Evolutionary conservation across 2,888 invertebrate species (phyloP).

Genomic region (Apamea epomidion): DNA sequence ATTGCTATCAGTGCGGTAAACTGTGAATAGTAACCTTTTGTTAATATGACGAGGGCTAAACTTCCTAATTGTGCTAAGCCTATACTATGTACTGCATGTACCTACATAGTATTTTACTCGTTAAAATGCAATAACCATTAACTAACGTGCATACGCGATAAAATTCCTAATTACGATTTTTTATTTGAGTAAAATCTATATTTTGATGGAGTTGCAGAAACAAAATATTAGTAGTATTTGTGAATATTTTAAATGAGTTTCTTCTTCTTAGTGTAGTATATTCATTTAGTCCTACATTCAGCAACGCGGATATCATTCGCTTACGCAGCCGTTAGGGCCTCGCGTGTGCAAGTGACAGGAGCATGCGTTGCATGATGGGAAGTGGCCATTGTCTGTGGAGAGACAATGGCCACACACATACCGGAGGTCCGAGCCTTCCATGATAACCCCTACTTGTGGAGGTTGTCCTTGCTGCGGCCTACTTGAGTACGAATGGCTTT

Average conservation of each 20-base stretch:
- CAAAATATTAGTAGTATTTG: not conserved
- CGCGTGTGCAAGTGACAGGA: not conserved
- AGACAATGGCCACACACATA: not conserved
- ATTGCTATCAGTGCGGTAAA: not conserved
- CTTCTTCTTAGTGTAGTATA: no score
- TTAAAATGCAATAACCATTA: constrained; percentile 25
- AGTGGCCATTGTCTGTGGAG: not conserved
- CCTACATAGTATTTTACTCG: not conserved
- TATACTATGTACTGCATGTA: not conserved
- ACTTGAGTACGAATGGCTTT: not conserved
- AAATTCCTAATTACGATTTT: constrained; percentile 21
- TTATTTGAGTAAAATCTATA: not conserved
- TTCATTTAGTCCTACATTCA: not conserved
- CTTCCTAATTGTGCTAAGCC: not conserved
- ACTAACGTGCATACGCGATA: constrained; percentile 22
- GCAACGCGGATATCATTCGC: not conserved
- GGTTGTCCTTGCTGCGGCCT: not conserved
- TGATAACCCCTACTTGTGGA: not conserved
- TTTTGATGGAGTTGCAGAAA: not conserved
- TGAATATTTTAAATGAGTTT: not conserved
- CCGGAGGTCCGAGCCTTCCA: not conserved
- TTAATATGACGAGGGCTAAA: not conserved
- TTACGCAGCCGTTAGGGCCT: not conserved
- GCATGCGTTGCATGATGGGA: not conserved
- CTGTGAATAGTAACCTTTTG: not conserved